These are phyloP conservation scores for Hyppa rectilinea DNA, from an alignment of 2,888 invertebrate species.

Conservation along the genomic window DNA sequence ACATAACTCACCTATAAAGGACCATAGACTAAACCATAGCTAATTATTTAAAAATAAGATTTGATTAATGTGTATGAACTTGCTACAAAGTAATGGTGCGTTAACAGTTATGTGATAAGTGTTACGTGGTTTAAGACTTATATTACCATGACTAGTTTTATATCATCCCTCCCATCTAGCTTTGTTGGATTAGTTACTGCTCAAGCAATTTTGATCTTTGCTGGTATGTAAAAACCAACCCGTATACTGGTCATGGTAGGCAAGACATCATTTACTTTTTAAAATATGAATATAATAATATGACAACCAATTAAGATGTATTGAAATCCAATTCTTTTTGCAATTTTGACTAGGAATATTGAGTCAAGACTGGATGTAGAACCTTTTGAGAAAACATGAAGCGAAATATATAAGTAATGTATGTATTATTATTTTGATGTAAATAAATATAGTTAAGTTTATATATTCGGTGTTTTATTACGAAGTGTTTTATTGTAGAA, in stretches of 20 bases:
- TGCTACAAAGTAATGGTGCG: conserved; percentile 56
- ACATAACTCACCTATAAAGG: background rate
- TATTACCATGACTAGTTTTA: conserved; percentile 3
- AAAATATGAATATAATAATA: conserved; percentile 6
- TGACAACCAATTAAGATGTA: conserved; percentile 6
- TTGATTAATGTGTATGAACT: conserved; percentile 60
- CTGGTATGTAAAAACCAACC: background rate
- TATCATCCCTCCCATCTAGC: background rate
- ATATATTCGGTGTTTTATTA: conserved; percentile 35
- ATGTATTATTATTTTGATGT: conserved; percentile 64
- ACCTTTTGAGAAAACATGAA: conserved; percentile 24
- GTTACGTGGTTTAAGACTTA: conserved; percentile 37
- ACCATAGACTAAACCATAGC: conserved; percentile 3
- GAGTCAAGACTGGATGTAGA: conserved; percentile 45
- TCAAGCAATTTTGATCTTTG: conserved; percentile 1
- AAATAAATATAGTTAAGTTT: conserved; percentile 71
- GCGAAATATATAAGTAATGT: conserved; percentile 22
- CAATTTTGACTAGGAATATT: conserved; percentile 12
- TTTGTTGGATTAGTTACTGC: background rate
- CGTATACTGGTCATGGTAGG: conserved; percentile 4
- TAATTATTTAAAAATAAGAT: conserved; percentile 23
- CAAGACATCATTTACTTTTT: conserved; percentile 15
- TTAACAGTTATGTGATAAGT: conserved; percentile 57
- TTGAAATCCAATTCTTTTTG: conserved; percentile 14
- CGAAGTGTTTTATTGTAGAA: too few relatives aligned